phyloP scores from a whole-genome alignment of 2,113 vertebrate species.

The Sprattus sprattus region DNA sequence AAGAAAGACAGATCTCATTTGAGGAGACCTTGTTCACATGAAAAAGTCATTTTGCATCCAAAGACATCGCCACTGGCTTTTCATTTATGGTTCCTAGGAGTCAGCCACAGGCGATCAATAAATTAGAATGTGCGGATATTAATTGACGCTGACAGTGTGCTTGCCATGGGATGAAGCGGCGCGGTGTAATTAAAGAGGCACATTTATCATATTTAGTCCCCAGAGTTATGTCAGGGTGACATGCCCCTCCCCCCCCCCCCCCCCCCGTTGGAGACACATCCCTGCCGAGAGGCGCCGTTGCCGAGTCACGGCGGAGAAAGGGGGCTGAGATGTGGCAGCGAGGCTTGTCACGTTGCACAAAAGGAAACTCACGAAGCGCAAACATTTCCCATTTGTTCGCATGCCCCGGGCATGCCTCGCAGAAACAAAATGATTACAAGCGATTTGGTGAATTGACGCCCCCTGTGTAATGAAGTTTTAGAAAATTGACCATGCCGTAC shows the following conservation, averaged over 20 bases:
- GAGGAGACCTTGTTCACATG: conserved; percentile 23
- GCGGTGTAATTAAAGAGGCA: conserved; percentile 72
- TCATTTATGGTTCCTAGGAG: conserved; percentile 16
- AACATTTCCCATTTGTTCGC: too few relatives aligned
- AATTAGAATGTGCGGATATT: conserved; percentile 66
- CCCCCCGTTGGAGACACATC: conserved; percentile 34
- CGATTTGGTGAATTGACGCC: neutral
- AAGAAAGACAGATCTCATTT: neutral
- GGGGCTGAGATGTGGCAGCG: neutral
- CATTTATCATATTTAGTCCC: conserved; percentile 83
- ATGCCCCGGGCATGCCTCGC: neutral
- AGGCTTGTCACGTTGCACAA: neutral
- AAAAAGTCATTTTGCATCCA: conserved; percentile 31
- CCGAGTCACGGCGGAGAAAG: neutral
- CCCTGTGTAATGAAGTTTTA: neutral
- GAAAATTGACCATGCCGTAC: neutral
- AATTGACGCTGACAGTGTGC: conserved; percentile 81
- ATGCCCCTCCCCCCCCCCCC: conserved; percentile 29
- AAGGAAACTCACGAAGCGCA: neutral
- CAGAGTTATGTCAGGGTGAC: conserved; percentile 67
- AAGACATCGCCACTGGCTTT: conserved; percentile 26
- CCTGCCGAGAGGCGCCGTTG: conserved; percentile 28
- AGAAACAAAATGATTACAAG: neutral
- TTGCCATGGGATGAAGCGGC: conserved; percentile 79
- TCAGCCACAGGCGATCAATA: conserved; percentile 27